Conservation (phyloP, 2,888 invertebrate genomes). For the Andrena camellia region DNA sequence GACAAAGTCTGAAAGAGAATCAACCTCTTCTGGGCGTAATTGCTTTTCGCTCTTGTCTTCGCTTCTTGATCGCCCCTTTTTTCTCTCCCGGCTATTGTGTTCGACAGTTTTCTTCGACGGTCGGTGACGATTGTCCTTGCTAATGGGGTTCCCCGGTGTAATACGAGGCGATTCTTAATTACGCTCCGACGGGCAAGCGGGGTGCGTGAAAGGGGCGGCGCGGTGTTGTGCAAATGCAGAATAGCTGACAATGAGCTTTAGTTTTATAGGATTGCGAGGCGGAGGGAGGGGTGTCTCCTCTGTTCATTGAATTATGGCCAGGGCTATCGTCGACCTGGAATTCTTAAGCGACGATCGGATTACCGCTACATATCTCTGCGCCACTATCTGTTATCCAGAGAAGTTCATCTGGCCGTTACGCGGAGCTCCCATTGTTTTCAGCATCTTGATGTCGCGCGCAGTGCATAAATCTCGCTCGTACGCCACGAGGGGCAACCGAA, state of each 20-base stretch:
- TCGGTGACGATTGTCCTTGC: slow-evolving; percentile 9
- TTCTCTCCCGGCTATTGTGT: background rate
- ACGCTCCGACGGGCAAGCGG: background rate
- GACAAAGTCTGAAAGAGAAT: slow-evolving; percentile 55
- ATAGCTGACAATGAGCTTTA: too few species aligned
- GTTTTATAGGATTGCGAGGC: too few species aligned
- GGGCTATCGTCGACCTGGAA: background rate
- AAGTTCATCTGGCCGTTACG: slow-evolving; percentile 55
- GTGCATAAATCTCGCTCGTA: slow-evolving; percentile 43
- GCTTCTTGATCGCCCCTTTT: slow-evolving; percentile 28
- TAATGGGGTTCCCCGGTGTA: background rate
- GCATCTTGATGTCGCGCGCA: slow-evolving; percentile 39
- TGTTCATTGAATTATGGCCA: too few species aligned
- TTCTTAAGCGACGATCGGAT: slow-evolving; percentile 23
- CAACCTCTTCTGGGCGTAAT: slow-evolving; percentile 42
- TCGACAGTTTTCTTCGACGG: slow-evolving; percentile 3
- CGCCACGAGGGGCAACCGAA: slow-evolving; percentile 27
- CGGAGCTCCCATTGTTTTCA: slow-evolving; percentile 57
- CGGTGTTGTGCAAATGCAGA: too few species aligned
- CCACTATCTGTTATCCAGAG: slow-evolving; percentile 17
- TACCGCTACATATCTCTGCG: background rate
- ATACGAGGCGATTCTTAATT: background rate
- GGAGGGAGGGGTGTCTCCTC: too few species aligned
- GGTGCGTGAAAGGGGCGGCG: too few species aligned
- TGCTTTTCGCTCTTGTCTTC: slow-evolving; percentile 51